Evolutionary conservation across 2,888 invertebrate genomes (phyloP).

Genomic region (Aplocera efformata): DNA sequence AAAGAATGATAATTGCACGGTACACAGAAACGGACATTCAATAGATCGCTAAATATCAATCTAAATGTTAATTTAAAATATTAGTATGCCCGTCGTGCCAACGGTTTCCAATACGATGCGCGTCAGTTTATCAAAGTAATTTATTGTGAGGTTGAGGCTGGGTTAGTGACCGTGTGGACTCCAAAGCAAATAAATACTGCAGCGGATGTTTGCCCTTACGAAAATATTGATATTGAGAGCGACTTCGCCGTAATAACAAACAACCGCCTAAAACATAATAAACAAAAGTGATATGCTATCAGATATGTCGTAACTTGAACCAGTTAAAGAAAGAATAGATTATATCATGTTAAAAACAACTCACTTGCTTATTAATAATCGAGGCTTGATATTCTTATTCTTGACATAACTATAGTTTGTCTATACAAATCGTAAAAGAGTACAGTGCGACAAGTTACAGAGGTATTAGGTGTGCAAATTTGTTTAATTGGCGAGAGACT

Average conservation of each 20-base stretch:
- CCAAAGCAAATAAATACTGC: constrained; percentile 36
- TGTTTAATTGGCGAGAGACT: too few relatives aligned
- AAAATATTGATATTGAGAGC: constrained; percentile 27
- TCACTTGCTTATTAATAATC: constrained; percentile 4
- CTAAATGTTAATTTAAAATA: constrained; percentile 22
- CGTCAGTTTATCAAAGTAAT: constrained; percentile 35
- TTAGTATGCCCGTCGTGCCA: constrained; percentile 17
- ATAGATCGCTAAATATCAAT: constrained; percentile 15
- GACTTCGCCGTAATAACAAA: constrained; percentile 27
- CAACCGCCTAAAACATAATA: constrained; percentile 23
- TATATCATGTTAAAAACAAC: constrained; percentile 17
- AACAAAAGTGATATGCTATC: constrained; percentile 29
- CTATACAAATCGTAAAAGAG: too few relatives aligned
- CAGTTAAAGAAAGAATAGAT: constrained; percentile 22
- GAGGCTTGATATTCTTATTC: neutral
- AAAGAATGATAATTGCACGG: neutral
- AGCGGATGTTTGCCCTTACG: constrained; percentile 34
- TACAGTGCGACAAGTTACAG: too few relatives aligned
- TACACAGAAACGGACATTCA: constrained; percentile 6
- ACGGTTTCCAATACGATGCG: constrained; percentile 20
- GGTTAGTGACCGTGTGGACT: constrained; percentile 41
- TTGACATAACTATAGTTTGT: too few relatives aligned
- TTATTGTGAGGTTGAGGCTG: constrained; percentile 27
- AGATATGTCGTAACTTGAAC: constrained; percentile 28
- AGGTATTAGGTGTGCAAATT: too few relatives aligned